Evolutionary conservation across 2,888 invertebrate species (phyloP).

Genomic region (Gastrophysa polygoni): DNA sequence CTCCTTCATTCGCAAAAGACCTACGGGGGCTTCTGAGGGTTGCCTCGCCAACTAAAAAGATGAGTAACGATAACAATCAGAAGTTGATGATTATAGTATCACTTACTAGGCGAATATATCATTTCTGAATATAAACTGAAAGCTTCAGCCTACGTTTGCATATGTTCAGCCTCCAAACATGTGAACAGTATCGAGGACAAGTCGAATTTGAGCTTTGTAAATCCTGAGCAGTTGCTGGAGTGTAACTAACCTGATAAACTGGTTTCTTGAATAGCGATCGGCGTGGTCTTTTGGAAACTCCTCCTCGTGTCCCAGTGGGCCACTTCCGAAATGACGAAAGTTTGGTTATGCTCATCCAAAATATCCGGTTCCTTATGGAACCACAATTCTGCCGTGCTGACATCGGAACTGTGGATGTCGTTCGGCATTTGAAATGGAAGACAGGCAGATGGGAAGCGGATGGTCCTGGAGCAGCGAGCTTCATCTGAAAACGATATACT

Average conservation of each 20-base stretch:
- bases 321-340: slow-evolving; percentile 74
- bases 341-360: slow-evolving; percentile 72
- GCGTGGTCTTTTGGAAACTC: slow-evolving; percentile 77
- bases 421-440: slow-evolving; percentile 78
- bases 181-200: neutral
- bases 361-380: slow-evolving; percentile 74
- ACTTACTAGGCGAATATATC: no score
- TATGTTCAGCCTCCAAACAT: no score
- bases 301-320: slow-evolving; percentile 74
- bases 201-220: no score
- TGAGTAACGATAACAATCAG: no score
- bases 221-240: no score
- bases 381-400: slow-evolving; percentile 81
- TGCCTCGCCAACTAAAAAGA: no score
- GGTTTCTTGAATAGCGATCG: slow-evolving; percentile 80
- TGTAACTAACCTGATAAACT: slow-evolving; percentile 66
- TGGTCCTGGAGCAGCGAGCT: slow-evolving; percentile 59
- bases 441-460: slow-evolving; percentile 71
- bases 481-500: slow-evolving; percentile 59
- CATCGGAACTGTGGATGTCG: slow-evolving; percentile 75
- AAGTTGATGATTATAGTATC: no score
- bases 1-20: no score
- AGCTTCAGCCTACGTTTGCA: no score
- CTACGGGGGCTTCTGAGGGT: no score
- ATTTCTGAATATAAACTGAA: no score